These are phyloP conservation scores for Akabosia matsudoensis DNA, from an alignment of 1,140 invertebrate genomes.

Conservation along the genomic window DNA sequence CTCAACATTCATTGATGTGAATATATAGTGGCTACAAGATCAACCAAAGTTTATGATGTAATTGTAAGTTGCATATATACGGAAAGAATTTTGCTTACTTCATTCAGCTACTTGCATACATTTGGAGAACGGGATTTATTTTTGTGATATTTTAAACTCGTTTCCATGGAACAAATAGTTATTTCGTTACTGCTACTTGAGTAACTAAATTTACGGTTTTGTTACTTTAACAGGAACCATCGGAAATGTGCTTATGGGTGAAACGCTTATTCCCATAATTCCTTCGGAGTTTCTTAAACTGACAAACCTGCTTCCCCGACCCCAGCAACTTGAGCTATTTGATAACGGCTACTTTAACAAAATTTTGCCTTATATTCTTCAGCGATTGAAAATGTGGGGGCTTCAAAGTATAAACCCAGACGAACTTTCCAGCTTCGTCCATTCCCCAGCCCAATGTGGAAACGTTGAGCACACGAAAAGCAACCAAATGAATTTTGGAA, in stretches of 20 bases:
- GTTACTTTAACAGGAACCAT: background rate
- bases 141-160: too few species aligned
- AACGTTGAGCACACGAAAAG: background rate
- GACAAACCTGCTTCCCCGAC: background rate
- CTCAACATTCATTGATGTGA: too few species aligned
- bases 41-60: too few species aligned
- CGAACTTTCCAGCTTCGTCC: background rate
- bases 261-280: background rate
- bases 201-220: too few species aligned
- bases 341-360: background rate
- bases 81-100: too few species aligned
- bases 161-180: too few species aligned
- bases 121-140: too few species aligned
- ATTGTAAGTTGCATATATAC: too few species aligned
- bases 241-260: background rate
- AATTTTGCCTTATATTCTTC: background rate
- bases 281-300: background rate
- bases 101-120: too few species aligned
- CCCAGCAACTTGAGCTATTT: background rate
- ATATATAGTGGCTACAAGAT: too few species aligned
- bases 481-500: background rate
- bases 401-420: background rate
- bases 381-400: background rate
- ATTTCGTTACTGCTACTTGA: too few species aligned
- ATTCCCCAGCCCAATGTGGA: too few species aligned